These are phyloP conservation scores for Plemyria rubiginata DNA, from an alignment of 2,888 invertebrate genomes.

Conservation along the genomic window DNA sequence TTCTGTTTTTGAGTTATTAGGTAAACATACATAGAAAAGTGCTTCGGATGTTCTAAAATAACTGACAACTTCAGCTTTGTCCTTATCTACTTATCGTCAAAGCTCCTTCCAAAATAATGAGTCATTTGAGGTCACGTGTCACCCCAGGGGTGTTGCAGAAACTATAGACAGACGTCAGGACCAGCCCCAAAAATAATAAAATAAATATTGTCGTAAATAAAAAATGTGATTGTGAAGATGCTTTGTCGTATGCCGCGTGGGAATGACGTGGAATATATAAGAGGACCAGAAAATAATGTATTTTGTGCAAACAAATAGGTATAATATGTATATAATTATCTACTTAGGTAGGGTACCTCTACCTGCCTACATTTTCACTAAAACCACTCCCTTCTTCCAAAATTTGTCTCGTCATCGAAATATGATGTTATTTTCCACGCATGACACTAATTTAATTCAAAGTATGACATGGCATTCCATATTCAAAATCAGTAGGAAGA, in stretches of 20 bases:
- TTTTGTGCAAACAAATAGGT: too few species aligned
- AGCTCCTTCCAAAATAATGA: constrained; percentile 41
- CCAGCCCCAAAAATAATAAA: constrained; percentile 53
- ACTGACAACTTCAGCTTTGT: constrained; percentile 26
- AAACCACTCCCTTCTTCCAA: too few species aligned
- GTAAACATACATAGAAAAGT: neutral
- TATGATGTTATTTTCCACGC: too few species aligned
- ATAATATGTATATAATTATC: too few species aligned
- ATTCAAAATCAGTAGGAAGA: too few species aligned
- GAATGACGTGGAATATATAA: constrained; percentile 50
- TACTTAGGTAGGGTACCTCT: too few species aligned
- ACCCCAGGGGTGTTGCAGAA: constrained; percentile 48
- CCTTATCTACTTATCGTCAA: constrained; percentile 33
- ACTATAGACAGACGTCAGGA: constrained; percentile 42
- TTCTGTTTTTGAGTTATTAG: neutral
- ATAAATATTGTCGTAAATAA: constrained; percentile 60
- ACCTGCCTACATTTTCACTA: too few species aligned
- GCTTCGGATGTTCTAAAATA: neutral
- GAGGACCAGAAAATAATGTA: too few species aligned
- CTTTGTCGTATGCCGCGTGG: constrained; percentile 49
- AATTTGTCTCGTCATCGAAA: too few species aligned
- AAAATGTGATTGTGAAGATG: constrained; percentile 55
- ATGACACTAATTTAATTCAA: too few species aligned
- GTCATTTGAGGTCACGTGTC: constrained; percentile 51
- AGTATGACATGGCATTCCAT: too few species aligned